A percentile compares a stretch with the other conserved stretches of the same genome.
Conservation (phyloP, 2,888 invertebrate species). For the Agrenia bidenticulata region DNA sequence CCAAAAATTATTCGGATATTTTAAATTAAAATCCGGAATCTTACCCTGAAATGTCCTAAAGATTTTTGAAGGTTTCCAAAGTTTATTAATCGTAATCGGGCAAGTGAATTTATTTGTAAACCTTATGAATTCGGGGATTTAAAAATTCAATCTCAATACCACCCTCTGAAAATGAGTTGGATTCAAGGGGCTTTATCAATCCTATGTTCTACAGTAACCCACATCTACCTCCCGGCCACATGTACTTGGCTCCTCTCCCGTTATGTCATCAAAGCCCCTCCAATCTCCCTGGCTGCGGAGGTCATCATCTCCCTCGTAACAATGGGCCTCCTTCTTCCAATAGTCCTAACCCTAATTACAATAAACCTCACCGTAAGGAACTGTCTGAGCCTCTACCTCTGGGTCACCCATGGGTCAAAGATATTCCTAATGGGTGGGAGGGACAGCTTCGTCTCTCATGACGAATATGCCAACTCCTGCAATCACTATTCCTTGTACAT, state of each 20-base stretch:
- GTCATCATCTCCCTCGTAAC: slow-evolving; percentile 39
- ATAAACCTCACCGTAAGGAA: slow-evolving; percentile 27
- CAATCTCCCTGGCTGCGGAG: slow-evolving; percentile 41
- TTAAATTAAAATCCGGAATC: too few species aligned
- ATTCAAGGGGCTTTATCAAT: slow-evolving; percentile 14
- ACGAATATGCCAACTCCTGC: slow-evolving; percentile 44
- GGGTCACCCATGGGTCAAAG: slow-evolving; percentile 7
- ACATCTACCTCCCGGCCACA: slow-evolving; percentile 39
- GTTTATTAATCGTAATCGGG: too few species aligned
- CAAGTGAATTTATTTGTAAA: too few species aligned
- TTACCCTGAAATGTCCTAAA: too few species aligned
- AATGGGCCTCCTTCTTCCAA: slow-evolving; percentile 34
- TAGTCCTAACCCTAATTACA: slow-evolving; percentile 26
- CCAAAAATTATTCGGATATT: too few species aligned
- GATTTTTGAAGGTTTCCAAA: too few species aligned
- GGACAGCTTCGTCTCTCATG: slow-evolving; percentile 40
- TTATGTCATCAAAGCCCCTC: slow-evolving; percentile 45
- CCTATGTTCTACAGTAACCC: slow-evolving; percentile 23
- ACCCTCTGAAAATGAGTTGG: background rate
- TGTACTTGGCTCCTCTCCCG: slow-evolving; percentile 40
- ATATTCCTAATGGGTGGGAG: slow-evolving; percentile 36
- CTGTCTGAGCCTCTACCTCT: slow-evolving; percentile 22
- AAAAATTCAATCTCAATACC: too few species aligned
- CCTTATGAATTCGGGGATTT: too few species aligned
- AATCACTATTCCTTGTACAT: slow-evolving; percentile 50